Conservation (phyloP, 2,888 invertebrate species). For the Endotricha flammealis region DNA sequence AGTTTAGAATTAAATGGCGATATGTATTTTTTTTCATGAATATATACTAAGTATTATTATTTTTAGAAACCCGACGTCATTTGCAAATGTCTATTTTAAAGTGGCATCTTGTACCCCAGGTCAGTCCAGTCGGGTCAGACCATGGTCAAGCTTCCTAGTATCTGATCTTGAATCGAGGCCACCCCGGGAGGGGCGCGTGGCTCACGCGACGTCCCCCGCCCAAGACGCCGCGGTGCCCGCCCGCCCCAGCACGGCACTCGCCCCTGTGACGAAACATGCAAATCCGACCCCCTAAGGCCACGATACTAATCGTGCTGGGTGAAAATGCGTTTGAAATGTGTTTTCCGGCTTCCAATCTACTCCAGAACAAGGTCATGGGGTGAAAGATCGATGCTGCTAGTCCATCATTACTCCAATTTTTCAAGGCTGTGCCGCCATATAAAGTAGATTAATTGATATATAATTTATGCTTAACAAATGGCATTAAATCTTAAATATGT, state of each 20-base stretch:
- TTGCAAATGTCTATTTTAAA: too few species aligned
- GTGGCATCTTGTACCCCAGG: conserved; percentile 6
- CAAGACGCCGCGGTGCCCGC: conserved; percentile 10
- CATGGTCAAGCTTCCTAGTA: conserved; percentile 34
- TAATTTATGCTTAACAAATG: too few species aligned
- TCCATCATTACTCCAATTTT: conserved; percentile 2
- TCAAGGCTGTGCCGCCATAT: too few species aligned
- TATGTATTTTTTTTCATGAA: too few species aligned
- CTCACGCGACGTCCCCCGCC: conserved; percentile 32
- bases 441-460: too few species aligned
- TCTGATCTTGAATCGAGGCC: conserved; percentile 49
- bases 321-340: conserved; percentile 28
- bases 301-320: conserved; percentile 33
- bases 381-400: conserved; percentile 15
- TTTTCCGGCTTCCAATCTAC: conserved; percentile 25
- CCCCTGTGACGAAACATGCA: conserved; percentile 42
- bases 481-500: too few species aligned
- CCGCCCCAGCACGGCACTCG: conserved; percentile 9
- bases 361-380: conserved; percentile 28
- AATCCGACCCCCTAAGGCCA: conserved; percentile 34
- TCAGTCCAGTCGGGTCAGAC: conserved; percentile 10
- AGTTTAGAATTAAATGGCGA: too few species aligned
- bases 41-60: too few species aligned
- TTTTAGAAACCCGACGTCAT: too few species aligned
- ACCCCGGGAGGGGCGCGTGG: conserved; percentile 39